Conservation (phyloP, 2,888 invertebrate genomes). For the Margaritifera margaritifera region DNA sequence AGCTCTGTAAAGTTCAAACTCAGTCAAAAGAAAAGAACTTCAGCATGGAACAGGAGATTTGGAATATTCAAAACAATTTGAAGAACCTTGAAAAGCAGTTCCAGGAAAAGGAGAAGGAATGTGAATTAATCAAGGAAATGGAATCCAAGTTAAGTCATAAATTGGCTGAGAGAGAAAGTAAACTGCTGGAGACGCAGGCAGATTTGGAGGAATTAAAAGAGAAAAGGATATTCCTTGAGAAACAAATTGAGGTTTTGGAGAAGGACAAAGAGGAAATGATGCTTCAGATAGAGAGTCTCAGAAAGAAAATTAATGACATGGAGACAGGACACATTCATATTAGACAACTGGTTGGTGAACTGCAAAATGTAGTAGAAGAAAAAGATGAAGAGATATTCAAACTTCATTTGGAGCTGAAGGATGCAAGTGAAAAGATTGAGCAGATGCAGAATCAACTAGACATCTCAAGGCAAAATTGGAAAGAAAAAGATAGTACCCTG, state of each 20-base stretch:
- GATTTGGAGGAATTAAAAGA: conserved; percentile 6
- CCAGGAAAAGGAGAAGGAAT: too few species aligned
- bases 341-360: conserved; percentile 9
- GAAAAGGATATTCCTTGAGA: conserved; percentile 8
- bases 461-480: background rate
- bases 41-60: conserved; percentile 2
- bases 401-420: conserved; percentile 9
- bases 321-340: too few species aligned
- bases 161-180: too few species aligned
- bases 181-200: too few species aligned
- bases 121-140: too few species aligned
- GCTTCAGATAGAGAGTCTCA: too few species aligned
- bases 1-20: conserved; percentile 3
- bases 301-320: too few species aligned
- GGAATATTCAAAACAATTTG: background rate
- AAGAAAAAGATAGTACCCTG: conserved; percentile 2
- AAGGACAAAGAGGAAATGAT: background rate
- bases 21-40: conserved; percentile 8
- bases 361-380: conserved; percentile 12
- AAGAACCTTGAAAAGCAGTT: too few species aligned
- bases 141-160: too few species aligned
- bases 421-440: conserved; percentile 12
- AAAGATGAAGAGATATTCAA: conserved; percentile 10
- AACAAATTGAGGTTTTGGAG: conserved; percentile 6
- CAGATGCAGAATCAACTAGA: too few species aligned